A percentile compares a stretch with the other conserved stretches of the same genome.
Evolutionary conservation across 2,113 vertebrate species (phyloP).

Genomic region (Crotalus horridus): DNA sequence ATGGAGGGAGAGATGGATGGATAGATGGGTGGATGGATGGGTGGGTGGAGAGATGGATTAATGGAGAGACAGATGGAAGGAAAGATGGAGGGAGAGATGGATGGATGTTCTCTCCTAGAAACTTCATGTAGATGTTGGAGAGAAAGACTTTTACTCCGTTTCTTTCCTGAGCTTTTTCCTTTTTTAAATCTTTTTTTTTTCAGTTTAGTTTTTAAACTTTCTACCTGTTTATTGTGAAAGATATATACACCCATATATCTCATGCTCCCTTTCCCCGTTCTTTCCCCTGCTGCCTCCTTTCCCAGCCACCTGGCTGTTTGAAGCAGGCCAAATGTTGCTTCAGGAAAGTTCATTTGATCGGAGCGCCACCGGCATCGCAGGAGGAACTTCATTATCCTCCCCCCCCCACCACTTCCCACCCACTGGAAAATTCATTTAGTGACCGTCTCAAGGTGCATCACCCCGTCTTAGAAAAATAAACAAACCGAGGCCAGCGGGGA

Average conservation of each 20-base stretch:
- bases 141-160: not conserved
- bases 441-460: conserved; percentile 46
- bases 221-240: not conserved
- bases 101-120: too few relatives aligned
- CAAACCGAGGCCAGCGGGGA: not conserved
- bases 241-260: too few relatives aligned
- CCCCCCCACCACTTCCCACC: conserved; percentile 44
- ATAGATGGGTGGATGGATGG: too few relatives aligned
- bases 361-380: conserved; percentile 46
- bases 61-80: too few relatives aligned
- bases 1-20: too few relatives aligned
- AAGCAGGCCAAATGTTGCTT: conserved; percentile 60
- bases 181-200: not conserved
- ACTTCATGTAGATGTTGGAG: too few relatives aligned
- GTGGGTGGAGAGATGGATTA: too few relatives aligned
- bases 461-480: conserved; percentile 33
- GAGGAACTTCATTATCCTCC: conserved; percentile 61
- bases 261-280: not conserved
- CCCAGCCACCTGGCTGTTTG: conserved; percentile 3
- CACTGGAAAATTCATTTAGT: conserved; percentile 71
- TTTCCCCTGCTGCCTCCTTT: not conserved
- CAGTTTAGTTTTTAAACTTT: not conserved
- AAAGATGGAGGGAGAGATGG: too few relatives aligned
- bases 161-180: not conserved
- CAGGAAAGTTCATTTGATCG: conserved; percentile 58